These are phyloP conservation scores for Notodonta dromedarius DNA, from an alignment of 2,888 invertebrate species.

Conservation along the genomic window DNA sequence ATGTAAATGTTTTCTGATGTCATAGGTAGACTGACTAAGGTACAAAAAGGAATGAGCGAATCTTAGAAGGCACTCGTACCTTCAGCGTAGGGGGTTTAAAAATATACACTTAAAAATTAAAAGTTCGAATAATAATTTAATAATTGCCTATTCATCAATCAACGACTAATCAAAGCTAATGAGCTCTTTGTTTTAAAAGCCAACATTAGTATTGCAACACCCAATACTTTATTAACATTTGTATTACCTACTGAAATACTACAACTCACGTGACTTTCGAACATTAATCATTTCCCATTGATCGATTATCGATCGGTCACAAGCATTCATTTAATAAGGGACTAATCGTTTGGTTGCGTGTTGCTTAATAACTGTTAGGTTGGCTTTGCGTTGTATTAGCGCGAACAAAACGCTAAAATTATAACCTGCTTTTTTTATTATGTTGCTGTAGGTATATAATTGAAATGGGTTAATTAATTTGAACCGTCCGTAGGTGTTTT, in stretches of 20 bases:
- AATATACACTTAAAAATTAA: too few species aligned
- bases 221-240: background rate
- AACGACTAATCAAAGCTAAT: background rate
- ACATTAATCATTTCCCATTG: constrained; percentile 62
- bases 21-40: too few species aligned
- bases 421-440: constrained; percentile 24
- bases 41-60: too few species aligned
- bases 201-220: background rate
- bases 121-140: too few species aligned
- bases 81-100: too few species aligned
- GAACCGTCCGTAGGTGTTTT: too few species aligned
- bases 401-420: constrained; percentile 23
- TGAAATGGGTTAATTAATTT: constrained; percentile 12
- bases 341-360: constrained; percentile 72
- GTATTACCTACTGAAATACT: background rate
- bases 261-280: background rate
- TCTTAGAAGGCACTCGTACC: too few species aligned
- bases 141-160: too few species aligned
- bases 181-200: background rate
- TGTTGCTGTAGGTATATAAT: constrained; percentile 22
- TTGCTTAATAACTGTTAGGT: constrained; percentile 49
- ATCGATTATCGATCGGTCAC: constrained; percentile 66
- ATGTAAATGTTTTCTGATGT: too few species aligned
- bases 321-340: constrained; percentile 69
- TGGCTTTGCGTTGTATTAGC: constrained; percentile 50